Evolutionary conservation across 1,140 invertebrate species (phyloP), one percentile per base, ranked within the genome.

Genomic region (Drosophila nigromelanica): DNA sequence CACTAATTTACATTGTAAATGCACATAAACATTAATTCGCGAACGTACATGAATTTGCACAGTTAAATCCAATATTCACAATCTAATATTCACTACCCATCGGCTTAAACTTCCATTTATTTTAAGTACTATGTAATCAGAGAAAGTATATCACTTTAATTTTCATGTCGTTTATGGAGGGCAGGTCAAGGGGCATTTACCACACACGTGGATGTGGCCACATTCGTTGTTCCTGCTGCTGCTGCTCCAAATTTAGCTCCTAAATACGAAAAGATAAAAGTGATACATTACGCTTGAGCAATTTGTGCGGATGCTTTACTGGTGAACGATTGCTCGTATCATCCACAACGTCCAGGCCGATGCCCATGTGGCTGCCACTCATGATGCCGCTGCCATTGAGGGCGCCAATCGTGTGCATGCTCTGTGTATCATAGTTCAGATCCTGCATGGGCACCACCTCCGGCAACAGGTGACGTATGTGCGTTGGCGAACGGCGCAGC

Each of bases 401-500:
- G 14, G 86, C 79, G 14, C 79, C 81, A 40, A 85, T 60, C 0
- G 80, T 78, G 69, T 87, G 86, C 54, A 90, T 68, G 56, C 90
- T 91, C 54, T 90, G 90, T 15, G 89, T 81, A 61, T 91, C 90
- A 27, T 90, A 90, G 63, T 92, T 92, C 64, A 94, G 89, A 68
- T 94, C 93, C 85, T 93, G 92, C 91, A 93, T 92, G 58, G 94
- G 93, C 62, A 94, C 94, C 80, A 94, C 93, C 92, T 95, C 93
- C 12, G 95, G 95, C 78, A 96, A 91, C 64, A 96, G 90, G 90
- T 96, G 95, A 30, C 95, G 93, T 51, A 96, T 95, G 91, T 96
- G 95, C 18, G 95, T 95, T 43, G 95, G 95, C 60, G 95, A 96
- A 76, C 95, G 93, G 45, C 95, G 93, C 42, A 95, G 93, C 56